Conservation (phyloP, 2,888 invertebrate species). For the Lasioglossum figueresi region DNA sequence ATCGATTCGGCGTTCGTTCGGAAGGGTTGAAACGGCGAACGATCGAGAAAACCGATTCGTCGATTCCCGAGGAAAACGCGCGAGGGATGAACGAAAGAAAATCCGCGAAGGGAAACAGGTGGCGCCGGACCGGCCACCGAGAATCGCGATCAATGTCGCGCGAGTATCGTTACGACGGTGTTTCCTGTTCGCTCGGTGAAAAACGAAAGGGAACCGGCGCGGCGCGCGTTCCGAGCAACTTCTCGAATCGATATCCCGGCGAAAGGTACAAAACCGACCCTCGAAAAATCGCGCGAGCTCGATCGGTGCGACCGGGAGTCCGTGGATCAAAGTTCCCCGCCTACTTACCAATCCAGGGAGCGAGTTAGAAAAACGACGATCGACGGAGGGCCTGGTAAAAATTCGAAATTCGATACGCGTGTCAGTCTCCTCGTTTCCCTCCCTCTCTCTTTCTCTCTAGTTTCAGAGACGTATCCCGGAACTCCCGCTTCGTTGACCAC, state of each 20-base stretch:
- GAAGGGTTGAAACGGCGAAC: neutral
- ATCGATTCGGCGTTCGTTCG: neutral
- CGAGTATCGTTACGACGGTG: neutral
- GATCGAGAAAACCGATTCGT: neutral
- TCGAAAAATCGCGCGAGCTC: neutral
- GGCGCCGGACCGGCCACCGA: neutral
- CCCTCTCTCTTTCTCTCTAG: neutral
- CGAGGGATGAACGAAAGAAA: conserved; percentile 2
- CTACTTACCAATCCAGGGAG: conserved; percentile 24
- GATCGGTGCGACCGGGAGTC: conserved; percentile 16
- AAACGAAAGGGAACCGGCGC: conserved; percentile 32
- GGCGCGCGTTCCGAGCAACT: conserved; percentile 27
- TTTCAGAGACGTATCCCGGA: neutral
- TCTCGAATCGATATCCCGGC: conserved; percentile 36
- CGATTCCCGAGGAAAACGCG: neutral
- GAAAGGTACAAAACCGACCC: neutral
- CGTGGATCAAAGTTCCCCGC: neutral
- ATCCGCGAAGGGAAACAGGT: conserved; percentile 25
- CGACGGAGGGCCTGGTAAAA: neutral
- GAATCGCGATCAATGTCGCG: conserved; percentile 38
- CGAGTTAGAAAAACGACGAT: neutral
- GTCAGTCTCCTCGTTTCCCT: neutral
- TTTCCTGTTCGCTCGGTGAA: conserved; percentile 32
- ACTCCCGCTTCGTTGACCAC: neutral
- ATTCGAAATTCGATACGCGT: neutral